Evolutionary conservation across 2,797 vertebrate species (phyloP).

Genomic region (Eospalax fontanierii): DNA sequence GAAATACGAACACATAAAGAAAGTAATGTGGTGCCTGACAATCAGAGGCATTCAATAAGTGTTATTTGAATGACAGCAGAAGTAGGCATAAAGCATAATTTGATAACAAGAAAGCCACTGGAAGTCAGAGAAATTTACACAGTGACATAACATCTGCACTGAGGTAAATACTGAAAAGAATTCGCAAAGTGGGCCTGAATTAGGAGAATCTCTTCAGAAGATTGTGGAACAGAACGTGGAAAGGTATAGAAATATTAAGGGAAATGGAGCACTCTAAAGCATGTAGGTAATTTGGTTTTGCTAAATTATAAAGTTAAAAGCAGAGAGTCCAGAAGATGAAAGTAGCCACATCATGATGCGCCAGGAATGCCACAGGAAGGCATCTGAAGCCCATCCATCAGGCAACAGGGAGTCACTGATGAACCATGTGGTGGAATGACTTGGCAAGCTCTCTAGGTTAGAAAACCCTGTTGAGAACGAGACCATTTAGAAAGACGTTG

Average conservation of each 20-base stretch:
- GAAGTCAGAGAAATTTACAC: background rate
- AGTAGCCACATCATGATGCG: background rate
- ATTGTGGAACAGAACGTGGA: background rate
- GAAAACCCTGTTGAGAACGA: background rate
- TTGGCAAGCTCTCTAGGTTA: background rate
- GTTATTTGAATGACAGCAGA: background rate
- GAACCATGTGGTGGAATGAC: background rate
- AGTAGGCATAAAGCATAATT: constrained; percentile 12
- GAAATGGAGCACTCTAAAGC: background rate
- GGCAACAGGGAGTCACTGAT: background rate
- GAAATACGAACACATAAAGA: constrained; percentile 29
- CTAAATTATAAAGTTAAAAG: background rate
- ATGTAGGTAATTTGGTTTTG: background rate
- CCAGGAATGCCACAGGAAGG: background rate
- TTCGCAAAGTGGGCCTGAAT: background rate
- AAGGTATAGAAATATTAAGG: background rate
- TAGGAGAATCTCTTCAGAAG: background rate
- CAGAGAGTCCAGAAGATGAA: background rate
- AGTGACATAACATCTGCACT: background rate
- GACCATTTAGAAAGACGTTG: background rate
- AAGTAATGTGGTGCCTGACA: background rate
- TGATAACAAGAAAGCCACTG: background rate
- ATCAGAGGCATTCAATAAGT: background rate
- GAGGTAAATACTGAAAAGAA: background rate
- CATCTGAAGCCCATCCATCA: background rate